phyloP scores from a whole-genome alignment of 2,797 vertebrate species.

The Orientallactaga sibirica region DNA sequence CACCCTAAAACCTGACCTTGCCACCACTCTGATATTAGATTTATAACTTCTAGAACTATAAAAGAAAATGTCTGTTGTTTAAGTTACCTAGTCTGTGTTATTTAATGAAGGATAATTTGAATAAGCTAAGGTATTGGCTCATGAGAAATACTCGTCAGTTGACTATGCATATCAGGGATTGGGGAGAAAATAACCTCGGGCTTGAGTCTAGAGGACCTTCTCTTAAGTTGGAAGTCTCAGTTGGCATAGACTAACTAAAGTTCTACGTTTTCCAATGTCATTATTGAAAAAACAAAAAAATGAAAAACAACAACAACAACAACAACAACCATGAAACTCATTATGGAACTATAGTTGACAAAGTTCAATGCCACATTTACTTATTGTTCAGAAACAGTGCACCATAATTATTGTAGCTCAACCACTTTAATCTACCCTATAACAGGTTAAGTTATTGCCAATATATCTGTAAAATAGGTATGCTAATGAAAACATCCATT shows the following conservation, averaged over 20 bases:
- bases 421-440: not conserved
- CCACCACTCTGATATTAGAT: not conserved
- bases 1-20: not conserved
- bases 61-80: not conserved
- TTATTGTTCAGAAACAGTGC: not conserved
- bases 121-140: not conserved
- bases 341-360: not conserved
- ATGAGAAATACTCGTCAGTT: not conserved
- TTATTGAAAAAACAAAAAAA: not conserved
- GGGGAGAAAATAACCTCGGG: not conserved
- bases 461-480: not conserved
- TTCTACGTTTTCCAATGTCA: not conserved
- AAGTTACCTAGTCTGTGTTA: not conserved
- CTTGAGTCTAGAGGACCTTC: not conserved
- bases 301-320: too few species aligned
- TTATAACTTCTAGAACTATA: not conserved
- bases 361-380: not conserved
- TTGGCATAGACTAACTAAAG: not conserved
- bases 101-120: not conserved
- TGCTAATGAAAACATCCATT: not conserved
- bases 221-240: not conserved
- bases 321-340: not conserved
- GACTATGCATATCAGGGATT: constrained; percentile 1
- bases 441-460: not conserved
- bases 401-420: not conserved